A percentile compares a stretch with the other conserved stretches of the same genome.
phyloP scores from a whole-genome alignment of 2,113 vertebrate genomes.

The Conger conger region DNA sequence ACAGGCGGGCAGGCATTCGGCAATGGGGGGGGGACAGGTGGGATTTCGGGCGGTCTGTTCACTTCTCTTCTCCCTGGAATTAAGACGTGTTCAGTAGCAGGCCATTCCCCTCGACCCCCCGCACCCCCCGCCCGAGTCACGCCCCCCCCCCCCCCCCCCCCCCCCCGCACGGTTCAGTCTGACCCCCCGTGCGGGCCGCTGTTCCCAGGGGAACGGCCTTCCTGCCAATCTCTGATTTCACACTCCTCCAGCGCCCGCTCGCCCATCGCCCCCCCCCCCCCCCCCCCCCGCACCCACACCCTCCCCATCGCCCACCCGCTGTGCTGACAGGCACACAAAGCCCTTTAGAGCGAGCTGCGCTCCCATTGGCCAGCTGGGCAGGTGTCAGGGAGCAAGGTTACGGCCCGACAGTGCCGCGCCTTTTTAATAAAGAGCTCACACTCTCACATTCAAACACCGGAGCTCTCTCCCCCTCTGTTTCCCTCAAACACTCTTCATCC shows the following conservation, averaged over 20 bases:
- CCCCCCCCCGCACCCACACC: slow-evolving; percentile 49
- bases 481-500: not conserved
- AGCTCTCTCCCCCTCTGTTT: slow-evolving; percentile 3
- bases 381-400: slow-evolving; percentile 88
- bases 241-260: slow-evolving; percentile 69
- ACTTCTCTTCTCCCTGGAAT: slow-evolving; percentile 80
- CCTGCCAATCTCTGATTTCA: slow-evolving; percentile 88
- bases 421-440: slow-evolving; percentile 90
- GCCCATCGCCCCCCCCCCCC: slow-evolving; percentile 54
- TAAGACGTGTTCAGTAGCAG: slow-evolving; percentile 78
- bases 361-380: slow-evolving; percentile 87
- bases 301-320: slow-evolving; percentile 63
- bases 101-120: not conserved
- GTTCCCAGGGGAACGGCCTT: slow-evolving; percentile 84
- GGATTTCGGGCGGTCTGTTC: slow-evolving; percentile 66
- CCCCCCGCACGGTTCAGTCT: slow-evolving; percentile 79
- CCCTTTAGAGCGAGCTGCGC: slow-evolving; percentile 79
- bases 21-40: not conserved
- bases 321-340: slow-evolving; percentile 87
- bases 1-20: not conserved
- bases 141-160: slow-evolving; percentile 65
- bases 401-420: slow-evolving; percentile 77
- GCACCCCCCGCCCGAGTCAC: not conserved
- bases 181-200: slow-evolving; percentile 75
- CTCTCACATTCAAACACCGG: slow-evolving; percentile 76